Conservation (phyloP, 2,888 invertebrate species). For the Lepidochrysops patricia region DNA sequence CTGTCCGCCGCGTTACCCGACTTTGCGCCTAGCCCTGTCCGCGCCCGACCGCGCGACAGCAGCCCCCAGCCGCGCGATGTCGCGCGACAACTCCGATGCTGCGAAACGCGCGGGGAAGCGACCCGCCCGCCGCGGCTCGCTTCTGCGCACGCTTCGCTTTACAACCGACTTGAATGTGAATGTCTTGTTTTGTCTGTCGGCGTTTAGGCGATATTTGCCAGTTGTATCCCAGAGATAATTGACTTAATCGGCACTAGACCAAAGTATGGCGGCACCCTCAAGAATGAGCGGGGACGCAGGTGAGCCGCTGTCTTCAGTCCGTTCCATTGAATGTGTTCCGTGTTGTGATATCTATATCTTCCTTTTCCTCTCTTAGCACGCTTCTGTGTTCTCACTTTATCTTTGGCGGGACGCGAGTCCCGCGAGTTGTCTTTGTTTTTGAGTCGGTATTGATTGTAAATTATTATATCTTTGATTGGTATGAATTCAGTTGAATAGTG, state of each 20-base stretch:
- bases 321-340: conserved; percentile 76
- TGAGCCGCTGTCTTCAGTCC: conserved; percentile 83
- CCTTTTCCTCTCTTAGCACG: conserved; percentile 75
- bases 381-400: conserved; percentile 76
- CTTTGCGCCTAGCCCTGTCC: conserved; percentile 23
- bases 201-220: conserved; percentile 99
- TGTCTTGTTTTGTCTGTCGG: conserved; percentile 78
- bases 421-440: conserved; percentile 68
- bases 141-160: conserved; percentile 37
- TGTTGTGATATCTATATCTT: conserved; percentile 73
- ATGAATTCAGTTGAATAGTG: conserved; percentile 70
- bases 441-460: conserved; percentile 71
- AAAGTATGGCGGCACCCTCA: conserved; percentile 99
- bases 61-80: conserved; percentile 22
- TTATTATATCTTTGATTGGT: conserved; percentile 60
- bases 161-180: conserved; percentile 67
- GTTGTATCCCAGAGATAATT: conserved; percentile 99
- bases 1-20: conserved; percentile 24
- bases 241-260: conserved; percentile 99
- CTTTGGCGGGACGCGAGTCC: conserved; percentile 70
- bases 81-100: conserved; percentile 22
- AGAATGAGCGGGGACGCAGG: conserved; percentile 99
- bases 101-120: conserved; percentile 26
- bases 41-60: conserved; percentile 24
- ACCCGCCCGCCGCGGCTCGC: conserved; percentile 36